A percentile compares a stretch with the other conserved stretches of the same genome.
Conservation (phyloP, 2,797 vertebrate species). For the Darevskia nairensis region DNA sequence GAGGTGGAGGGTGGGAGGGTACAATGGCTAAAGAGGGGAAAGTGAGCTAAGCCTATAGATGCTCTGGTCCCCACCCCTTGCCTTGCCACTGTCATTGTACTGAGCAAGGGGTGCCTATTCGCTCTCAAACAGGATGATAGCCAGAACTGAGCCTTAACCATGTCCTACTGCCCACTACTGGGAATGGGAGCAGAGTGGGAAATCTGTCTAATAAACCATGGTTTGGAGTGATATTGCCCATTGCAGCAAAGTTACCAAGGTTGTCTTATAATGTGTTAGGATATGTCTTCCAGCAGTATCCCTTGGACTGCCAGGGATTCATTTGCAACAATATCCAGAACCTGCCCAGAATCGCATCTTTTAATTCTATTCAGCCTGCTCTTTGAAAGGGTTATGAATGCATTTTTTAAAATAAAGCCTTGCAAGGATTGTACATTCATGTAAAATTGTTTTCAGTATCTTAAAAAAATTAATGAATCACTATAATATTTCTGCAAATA, state of each 20-base stretch:
- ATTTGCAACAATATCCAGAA: not conserved
- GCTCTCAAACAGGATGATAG: too few relatives aligned
- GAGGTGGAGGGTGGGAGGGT: too few relatives aligned
- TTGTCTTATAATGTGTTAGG: not conserved
- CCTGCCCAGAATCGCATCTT: not conserved
- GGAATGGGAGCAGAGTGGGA: too few relatives aligned
- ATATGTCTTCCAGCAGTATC: not conserved
- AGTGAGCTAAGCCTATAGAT: too few relatives aligned
- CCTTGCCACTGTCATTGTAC: too few relatives aligned
- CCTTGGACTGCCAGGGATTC: not conserved
- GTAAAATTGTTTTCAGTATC: not conserved
- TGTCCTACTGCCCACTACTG: too few relatives aligned
- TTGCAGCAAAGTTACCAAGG: not conserved
- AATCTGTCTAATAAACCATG: not conserved
- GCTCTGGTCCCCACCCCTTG: too few relatives aligned
- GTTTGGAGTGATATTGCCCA: not conserved
- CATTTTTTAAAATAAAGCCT: not conserved
- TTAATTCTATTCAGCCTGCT: not conserved
- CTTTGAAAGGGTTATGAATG: not conserved
- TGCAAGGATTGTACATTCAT: not conserved
- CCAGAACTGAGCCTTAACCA: too few relatives aligned
- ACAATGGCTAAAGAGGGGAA: too few relatives aligned
- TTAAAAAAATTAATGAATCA: not conserved
- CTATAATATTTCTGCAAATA: constrained; percentile 11
- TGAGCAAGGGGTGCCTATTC: too few relatives aligned